phyloP scores from a whole-genome alignment of 2,888 invertebrate genomes.

The Amphiduros pacificus region DNA sequence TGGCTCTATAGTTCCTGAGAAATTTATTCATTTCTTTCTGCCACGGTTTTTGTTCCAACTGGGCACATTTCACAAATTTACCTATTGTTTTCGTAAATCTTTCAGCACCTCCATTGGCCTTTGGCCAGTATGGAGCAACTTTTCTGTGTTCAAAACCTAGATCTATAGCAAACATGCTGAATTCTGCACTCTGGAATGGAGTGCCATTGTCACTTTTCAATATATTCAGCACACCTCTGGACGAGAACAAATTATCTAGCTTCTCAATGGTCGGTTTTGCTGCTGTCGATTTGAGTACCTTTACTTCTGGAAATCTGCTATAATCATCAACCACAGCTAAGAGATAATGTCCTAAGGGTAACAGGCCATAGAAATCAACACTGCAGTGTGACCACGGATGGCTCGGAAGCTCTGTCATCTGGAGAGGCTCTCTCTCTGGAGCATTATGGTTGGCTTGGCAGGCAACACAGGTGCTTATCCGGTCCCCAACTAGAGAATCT shows the following conservation, averaged over 20 bases:
- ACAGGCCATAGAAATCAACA: slow-evolving; percentile 18
- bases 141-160: slow-evolving; percentile 28
- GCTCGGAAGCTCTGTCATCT: background rate
- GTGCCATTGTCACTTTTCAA: slow-evolving; percentile 33
- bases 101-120: slow-evolving; percentile 32
- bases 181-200: slow-evolving; percentile 27
- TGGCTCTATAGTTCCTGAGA: slow-evolving; percentile 11
- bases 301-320: slow-evolving; percentile 25
- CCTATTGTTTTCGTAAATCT: slow-evolving; percentile 31
- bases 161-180: slow-evolving; percentile 24
- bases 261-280: slow-evolving; percentile 21
- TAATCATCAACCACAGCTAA: background rate
- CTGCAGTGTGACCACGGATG: slow-evolving; percentile 16
- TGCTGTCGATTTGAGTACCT: too few relatives aligned
- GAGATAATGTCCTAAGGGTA: slow-evolving; percentile 1
- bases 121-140: slow-evolving; percentile 26
- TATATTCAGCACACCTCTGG: slow-evolving; percentile 25
- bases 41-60: slow-evolving; percentile 2
- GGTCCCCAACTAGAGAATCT: slow-evolving; percentile 17
- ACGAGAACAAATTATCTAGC: slow-evolving; percentile 24
- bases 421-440: background rate
- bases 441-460: slow-evolving; percentile 19
- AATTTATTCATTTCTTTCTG: slow-evolving; percentile 9
- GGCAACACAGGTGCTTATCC: slow-evolving; percentile 16
- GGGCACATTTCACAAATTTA: background rate